These are phyloP conservation scores for Rhopilema esculentum DNA, from an alignment of 30 jellyfish, hydroid and myxozoan genomes.

Conservation along the genomic window DNA sequence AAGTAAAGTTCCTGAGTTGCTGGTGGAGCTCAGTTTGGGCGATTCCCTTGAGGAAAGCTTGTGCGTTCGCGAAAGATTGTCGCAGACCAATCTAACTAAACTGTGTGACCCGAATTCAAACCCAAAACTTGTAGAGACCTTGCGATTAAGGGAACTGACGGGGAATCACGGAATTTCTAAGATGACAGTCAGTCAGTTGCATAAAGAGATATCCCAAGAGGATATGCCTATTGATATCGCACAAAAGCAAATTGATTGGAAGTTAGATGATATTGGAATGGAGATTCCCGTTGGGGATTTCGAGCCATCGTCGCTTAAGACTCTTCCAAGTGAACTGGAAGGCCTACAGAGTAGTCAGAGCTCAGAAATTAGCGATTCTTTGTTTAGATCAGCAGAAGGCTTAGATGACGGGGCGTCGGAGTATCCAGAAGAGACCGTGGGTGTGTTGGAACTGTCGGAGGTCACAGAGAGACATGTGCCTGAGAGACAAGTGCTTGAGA, in stretches of 20 bases:
- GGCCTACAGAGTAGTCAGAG: slow-evolving; percentile 66
- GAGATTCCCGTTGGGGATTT: slow-evolving; percentile 70
- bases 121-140: slow-evolving; percentile 73
- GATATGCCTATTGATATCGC: slow-evolving; percentile 64
- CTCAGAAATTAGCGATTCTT: slow-evolving; percentile 66
- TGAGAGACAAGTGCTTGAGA: neutral
- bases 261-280: slow-evolving; percentile 42
- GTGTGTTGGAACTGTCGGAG: slow-evolving; percentile 51
- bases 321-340: slow-evolving; percentile 50
- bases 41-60: slow-evolving; percentile 82
- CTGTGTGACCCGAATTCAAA: slow-evolving; percentile 81
- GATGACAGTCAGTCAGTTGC: slow-evolving; percentile 86
- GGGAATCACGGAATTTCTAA: slow-evolving; percentile 47
- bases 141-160: slow-evolving; percentile 60
- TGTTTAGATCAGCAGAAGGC: slow-evolving; percentile 71
- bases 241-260: slow-evolving; percentile 61
- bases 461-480: neutral
- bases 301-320: slow-evolving; percentile 78
- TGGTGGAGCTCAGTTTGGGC: slow-evolving; percentile 78
- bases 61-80: slow-evolving; percentile 71
- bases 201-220: slow-evolving; percentile 87
- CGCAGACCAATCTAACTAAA: slow-evolving; percentile 78
- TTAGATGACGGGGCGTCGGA: slow-evolving; percentile 36
- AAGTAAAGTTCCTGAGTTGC: slow-evolving; percentile 81
- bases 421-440: slow-evolving; percentile 34